phyloP scores from a whole-genome alignment of 1,140 invertebrate genomes.

The Rhyacophila brunnea region DNA sequence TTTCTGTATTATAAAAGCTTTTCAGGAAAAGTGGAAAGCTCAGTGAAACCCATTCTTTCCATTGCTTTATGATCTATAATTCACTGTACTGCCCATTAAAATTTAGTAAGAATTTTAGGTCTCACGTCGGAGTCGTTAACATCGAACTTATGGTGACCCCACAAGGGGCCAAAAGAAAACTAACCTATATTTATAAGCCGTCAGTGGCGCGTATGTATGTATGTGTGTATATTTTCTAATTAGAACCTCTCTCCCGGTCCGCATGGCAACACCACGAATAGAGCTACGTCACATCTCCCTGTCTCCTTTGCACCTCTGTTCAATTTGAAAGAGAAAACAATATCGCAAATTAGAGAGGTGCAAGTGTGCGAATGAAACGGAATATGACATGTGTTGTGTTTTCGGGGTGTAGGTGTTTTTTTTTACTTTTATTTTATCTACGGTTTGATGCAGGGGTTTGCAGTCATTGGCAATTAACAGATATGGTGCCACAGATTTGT shows the following conservation, averaged over 20 bases:
- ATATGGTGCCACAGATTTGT: too few species aligned
- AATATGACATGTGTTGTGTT: constrained; percentile 34
- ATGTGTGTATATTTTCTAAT: constrained; percentile 36
- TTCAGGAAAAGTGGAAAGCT: constrained; percentile 1
- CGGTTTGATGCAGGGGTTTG: too few species aligned
- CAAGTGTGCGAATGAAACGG: constrained; percentile 30
- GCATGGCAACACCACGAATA: constrained; percentile 27
- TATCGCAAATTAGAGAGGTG: constrained; percentile 23
- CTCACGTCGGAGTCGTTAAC: too few species aligned
- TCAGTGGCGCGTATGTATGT: neutral
- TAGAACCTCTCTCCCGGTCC: constrained; percentile 30
- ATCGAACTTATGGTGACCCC: neutral
- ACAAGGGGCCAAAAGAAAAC: constrained; percentile 13
- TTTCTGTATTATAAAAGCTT: too few species aligned
- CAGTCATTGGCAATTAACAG: too few species aligned
- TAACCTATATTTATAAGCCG: constrained; percentile 36
- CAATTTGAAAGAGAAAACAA: constrained; percentile 23
- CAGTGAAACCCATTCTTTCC: constrained; percentile 12
- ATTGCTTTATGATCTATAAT: too few species aligned
- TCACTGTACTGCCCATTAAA: too few species aligned
- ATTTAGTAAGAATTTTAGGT: too few species aligned
- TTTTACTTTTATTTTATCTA: constrained; percentile 9
- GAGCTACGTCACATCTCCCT: constrained; percentile 1
- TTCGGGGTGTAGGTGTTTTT: constrained; percentile 15
- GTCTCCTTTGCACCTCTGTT: constrained; percentile 8